Evolutionary conservation across 2,888 invertebrate species (phyloP), one percentile per base, ranked within the genome.

Genomic region (Tachina grossa): DNA sequence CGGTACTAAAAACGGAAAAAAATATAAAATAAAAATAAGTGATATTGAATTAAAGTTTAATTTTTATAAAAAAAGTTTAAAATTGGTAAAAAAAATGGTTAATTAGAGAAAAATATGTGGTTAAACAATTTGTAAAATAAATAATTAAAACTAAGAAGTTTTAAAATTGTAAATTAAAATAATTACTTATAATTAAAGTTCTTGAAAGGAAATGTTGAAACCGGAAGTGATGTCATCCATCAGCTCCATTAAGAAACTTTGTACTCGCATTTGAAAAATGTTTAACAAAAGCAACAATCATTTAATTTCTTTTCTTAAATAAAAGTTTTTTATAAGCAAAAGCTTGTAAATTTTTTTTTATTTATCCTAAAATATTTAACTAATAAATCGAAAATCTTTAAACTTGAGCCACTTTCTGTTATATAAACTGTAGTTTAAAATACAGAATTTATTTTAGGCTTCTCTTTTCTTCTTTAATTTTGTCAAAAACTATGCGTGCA

Each of bases 151-250:
- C 16, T 57, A 16, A 22, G 49, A 11, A 31, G 6, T 6, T 6
- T n/a, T n/a, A 41, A 61, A 57, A 51, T 19, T 65, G 19, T 11
- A 57, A 61, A n/a, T 22, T 47, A 19, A 8, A 49, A 43, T 61
- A 53, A 16, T 14, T 47, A n/a, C 11, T 51, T 75, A 45, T 39
- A 53, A 49, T 22, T 11, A 72, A 55, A 4, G 11, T 4, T 59
- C 39, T 51, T 43, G 10, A 8, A 76, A 47, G 6, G 6, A 71
- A 61, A 13, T 55, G 9, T 10, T 9, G 2, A 41, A 81, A 87
- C 87, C 87, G 88, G 86, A 88, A 87, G 83, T 88, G 88, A 84
- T 81, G 76, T 78, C 84, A 80, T 77, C 59, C 84, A 80, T 77
- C 59, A 81, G 10, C 13, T 53, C 6, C 39, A 71, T n/a, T 10